These are phyloP conservation scores for Drosophila kurseongensis DNA, from an alignment of 1,140 invertebrate genomes.

Conservation along the genomic window DNA sequence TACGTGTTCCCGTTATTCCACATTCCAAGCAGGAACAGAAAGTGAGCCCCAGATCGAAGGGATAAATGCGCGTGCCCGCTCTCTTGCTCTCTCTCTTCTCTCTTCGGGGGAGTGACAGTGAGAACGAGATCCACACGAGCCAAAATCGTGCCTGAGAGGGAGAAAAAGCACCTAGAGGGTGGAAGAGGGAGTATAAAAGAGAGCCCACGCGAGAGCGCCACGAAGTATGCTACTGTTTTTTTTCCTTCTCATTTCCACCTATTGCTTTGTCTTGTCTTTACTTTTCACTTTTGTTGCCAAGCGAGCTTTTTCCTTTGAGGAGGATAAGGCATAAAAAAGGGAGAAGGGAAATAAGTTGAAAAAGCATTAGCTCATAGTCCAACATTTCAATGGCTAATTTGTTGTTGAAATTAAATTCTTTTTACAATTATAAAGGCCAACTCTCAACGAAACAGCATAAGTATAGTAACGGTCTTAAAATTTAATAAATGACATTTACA, in stretches of 20 bases:
- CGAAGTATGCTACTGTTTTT: slow-evolving; percentile 63
- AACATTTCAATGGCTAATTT: slow-evolving; percentile 8
- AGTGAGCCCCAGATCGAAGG: slow-evolving; percentile 43
- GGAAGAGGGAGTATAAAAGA: not conserved
- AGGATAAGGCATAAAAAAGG: not conserved
- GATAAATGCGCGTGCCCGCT: slow-evolving; percentile 20
- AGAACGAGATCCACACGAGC: slow-evolving; percentile 60
- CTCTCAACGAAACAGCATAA: too few relatives aligned
- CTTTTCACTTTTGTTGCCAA: slow-evolving; percentile 45
- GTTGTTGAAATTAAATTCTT: not conserved
- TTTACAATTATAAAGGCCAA: not conserved
- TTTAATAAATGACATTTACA: too few relatives aligned
- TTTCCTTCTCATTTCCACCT: slow-evolving; percentile 14
- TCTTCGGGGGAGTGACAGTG: slow-evolving; percentile 13
- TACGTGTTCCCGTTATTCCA: slow-evolving; percentile 35
- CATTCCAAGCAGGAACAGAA: slow-evolving; percentile 32
- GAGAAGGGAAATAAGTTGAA: not conserved
- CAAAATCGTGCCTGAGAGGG: slow-evolving; percentile 28
- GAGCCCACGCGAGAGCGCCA: slow-evolving; percentile 49
- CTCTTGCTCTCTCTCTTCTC: slow-evolving; percentile 4
- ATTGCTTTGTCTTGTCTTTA: slow-evolving; percentile 33
- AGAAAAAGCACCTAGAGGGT: not conserved
- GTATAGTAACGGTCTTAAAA: too few relatives aligned
- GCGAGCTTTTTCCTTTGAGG: slow-evolving; percentile 32
- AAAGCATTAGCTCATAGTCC: slow-evolving; percentile 15